Base-by-base conservation (phyloP, 2,113 vertebrate species). In the Ameiurus melas region DNA sequence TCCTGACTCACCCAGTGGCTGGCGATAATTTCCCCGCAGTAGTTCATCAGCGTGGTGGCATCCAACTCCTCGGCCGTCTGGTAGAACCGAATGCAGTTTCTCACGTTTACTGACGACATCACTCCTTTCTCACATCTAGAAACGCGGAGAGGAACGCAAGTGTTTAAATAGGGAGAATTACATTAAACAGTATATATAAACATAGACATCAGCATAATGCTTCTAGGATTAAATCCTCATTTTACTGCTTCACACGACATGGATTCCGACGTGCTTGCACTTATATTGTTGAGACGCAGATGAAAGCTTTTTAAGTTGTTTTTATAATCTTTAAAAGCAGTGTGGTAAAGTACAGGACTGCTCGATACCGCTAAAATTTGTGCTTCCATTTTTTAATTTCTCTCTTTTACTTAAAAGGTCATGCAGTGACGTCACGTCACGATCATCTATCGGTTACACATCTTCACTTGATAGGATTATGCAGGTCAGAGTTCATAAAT, bases 31-130 rank as follows among this genome's bases (percentile, higher is more conserved):
- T 99, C 98, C 25, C 97, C 98, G 90, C 98, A 99, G 89, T 99
- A 99, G 92, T 99, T 99, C 94, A 99, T 97, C 36, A 99, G 90
- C 0, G 98, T 97, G 92, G 93, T 91, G 89, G 98, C 98, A 73
- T 96, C 96, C 58, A 99, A 96, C 90, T 99, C 98, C 93, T 99
- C 98, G 0, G 98, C 98, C 1, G 98, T 99, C 94, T 99, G 98
- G 91, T 99, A 99, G 95, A 99, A 99, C 47, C 98, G 96, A 91
- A 99, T 99, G 88, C 98, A 99, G 94, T 99, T 99, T 92, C 98
- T 97, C 85, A 99, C 98, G 27, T 98, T 99, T 89, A 99, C 98
- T 0, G 98, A 96, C 0, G 98, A 99, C 98, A 99, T 99, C 4
- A 99, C 97, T 8, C 98, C 97, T 89, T 99, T 99, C 91, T 99